A percentile compares a stretch with the other conserved stretches of the same genome.
Evolutionary conservation across 2,888 invertebrate species (phyloP).

Genomic region (Acleris literana): DNA sequence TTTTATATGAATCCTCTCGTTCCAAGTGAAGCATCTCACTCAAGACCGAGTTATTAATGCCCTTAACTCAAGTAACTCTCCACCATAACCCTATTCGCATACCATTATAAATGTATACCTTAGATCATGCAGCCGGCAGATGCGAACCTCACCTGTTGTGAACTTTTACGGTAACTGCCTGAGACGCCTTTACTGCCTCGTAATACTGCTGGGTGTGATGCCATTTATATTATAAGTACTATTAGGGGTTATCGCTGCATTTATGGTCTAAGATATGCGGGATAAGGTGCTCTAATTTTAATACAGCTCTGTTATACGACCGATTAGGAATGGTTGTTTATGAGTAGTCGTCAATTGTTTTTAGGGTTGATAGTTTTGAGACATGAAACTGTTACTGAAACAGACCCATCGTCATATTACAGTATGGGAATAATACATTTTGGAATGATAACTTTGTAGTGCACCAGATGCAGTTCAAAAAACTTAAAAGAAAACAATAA

Average conservation of each 20-base stretch:
- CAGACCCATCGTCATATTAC: no score
- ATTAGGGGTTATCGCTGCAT: constrained; percentile 22
- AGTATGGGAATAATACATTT: no score
- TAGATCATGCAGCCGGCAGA: constrained; percentile 10
- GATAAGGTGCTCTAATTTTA: constrained; percentile 8
- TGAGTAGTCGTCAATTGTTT: not conserved
- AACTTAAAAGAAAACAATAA: no score
- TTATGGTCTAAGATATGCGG: constrained; percentile 19
- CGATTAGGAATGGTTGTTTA: not conserved
- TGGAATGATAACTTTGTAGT: no score
- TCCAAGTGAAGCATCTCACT: no score
- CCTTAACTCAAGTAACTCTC: not conserved
- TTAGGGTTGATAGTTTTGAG: not conserved
- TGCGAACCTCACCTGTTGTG: constrained; percentile 54
- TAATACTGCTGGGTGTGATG: constrained; percentile 35
- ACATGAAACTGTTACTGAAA: no score
- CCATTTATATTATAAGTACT: constrained; percentile 34
- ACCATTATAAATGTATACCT: constrained; percentile 8
- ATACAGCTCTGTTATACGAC: not conserved
- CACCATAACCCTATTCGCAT: not conserved
- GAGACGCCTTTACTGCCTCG: constrained; percentile 39
- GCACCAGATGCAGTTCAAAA: no score
- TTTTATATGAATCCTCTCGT: no score
- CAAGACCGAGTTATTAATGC: no score
- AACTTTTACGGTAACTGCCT: constrained; percentile 50